phyloP scores from a whole-genome alignment of 2,113 vertebrate species.

The Isurus oxyrinchus region DNA sequence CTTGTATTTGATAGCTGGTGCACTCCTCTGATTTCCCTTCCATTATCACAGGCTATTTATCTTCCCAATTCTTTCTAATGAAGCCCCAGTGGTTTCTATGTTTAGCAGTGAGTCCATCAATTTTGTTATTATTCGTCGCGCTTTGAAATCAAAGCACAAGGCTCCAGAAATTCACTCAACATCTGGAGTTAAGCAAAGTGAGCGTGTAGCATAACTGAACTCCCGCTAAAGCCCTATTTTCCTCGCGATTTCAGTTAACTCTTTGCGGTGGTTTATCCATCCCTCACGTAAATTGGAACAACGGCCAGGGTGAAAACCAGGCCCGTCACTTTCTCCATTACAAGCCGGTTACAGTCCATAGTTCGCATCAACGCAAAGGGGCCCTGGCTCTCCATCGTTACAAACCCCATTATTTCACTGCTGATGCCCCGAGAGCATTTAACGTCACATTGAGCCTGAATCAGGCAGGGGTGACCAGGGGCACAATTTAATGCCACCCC shows the following conservation, averaged over 20 bases:
- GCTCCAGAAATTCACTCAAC: background rate
- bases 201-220: background rate
- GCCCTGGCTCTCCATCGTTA: too few relatives aligned
- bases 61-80: background rate
- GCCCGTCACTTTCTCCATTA: background rate
- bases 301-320: background rate
- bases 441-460: too few relatives aligned
- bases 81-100: background rate
- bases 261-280: background rate
- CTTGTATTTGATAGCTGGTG: background rate
- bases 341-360: background rate
- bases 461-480: too few relatives aligned
- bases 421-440: too few relatives aligned
- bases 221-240: background rate
- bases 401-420: too few relatives aligned
- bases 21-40: background rate
- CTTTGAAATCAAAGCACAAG: background rate
- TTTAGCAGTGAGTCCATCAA: background rate
- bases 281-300: background rate
- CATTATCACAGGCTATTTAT: conserved; percentile 22
- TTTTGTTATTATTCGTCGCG: background rate
- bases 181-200: background rate
- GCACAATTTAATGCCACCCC: too few relatives aligned
- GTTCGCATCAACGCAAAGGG: background rate
- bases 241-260: too few relatives aligned